Evolutionary conservation across 2,888 invertebrate genomes (phyloP), one percentile per base, ranked within the genome.

Genomic region (Dryobota labecula): DNA sequence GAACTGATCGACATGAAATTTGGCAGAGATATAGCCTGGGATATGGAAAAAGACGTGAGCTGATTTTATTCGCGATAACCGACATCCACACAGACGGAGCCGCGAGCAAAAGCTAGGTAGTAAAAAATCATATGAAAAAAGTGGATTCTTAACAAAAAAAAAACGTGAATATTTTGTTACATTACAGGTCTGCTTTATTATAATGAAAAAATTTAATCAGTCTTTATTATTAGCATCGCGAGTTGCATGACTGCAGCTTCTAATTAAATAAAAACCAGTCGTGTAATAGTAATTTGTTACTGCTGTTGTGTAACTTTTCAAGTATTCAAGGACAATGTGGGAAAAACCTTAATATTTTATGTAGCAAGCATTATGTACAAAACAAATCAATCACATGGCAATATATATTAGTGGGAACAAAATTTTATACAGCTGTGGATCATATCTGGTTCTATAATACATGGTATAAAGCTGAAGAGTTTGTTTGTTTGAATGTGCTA

Each of bases 341-440:
- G 38, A 54, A 73, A 72, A 73, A 33, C 73, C 63, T n/a, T 18
- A 61, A 73, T 30, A 53, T 38, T 51, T 27, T 15, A 73, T 45
- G 9, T 24, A 36, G 27, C 43, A 41, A 72, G 18, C 18, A 47
- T n/a, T 41, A 27, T 6, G n/a, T 9, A 27, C 33, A 24, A 38
- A 53, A 30, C 5, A 45, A 53, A 41, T 41, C 2, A 73, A 45
- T 30, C 8, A 53, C 30, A 38, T 67, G 49, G 9, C 18, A 27
- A 15, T 18, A 4, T 6, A n/a, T n/a, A 8, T 38, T 6, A 4
- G 15, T 47, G 5, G 47, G n/a, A 47, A n/a, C 9, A 20, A 15
- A 33, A 33, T 41, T 41, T 18, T n/a, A 57, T 38, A 58, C n/a
- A 8, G 62, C 24, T 20, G 18, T 5, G 0, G 18, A 58, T 41